These are phyloP conservation scores for Mormyrus iriodes DNA, from an alignment of 2,113 vertebrate genomes.

Conservation along the genomic window DNA sequence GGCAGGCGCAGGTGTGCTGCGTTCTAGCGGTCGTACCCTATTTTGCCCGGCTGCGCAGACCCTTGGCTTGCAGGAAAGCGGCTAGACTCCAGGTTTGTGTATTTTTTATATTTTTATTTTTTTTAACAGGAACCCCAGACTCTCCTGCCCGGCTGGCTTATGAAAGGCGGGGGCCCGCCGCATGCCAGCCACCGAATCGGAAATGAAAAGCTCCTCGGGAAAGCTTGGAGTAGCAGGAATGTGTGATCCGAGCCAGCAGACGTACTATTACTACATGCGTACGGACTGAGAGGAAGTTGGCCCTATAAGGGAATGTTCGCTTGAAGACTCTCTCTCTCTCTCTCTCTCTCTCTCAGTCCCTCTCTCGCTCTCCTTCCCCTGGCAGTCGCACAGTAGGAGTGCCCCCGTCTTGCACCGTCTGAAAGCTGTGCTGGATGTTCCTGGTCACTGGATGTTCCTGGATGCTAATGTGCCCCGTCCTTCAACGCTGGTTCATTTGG, in stretches of 20 bases:
- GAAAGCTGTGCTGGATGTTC: constrained; percentile 21
- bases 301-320: constrained; percentile 80
- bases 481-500: constrained; percentile 42
- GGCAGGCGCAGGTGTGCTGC: constrained; percentile 73
- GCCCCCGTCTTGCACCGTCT: constrained; percentile 31
- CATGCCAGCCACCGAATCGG: constrained; percentile 81
- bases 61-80: constrained; percentile 80
- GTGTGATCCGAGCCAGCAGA: constrained; percentile 75
- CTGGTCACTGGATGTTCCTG: too few relatives aligned
- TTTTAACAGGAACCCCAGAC: constrained; percentile 83
- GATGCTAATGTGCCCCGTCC: constrained; percentile 42
- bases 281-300: constrained; percentile 74
- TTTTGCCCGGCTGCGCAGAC: constrained; percentile 73
- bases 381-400: constrained; percentile 48
- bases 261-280: constrained; percentile 69
- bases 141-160: constrained; percentile 69
- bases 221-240: constrained; percentile 77
- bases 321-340: constrained; percentile 28
- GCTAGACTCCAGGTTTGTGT: constrained; percentile 89
- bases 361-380: constrained; percentile 30
- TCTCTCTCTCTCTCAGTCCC: background rate
- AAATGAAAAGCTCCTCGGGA: constrained; percentile 91
- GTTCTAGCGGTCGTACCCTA: constrained; percentile 56
- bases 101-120: constrained; percentile 60
- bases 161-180: constrained; percentile 70